Base-by-base conservation (phyloP, 2,797 vertebrate genomes). In the Poecile montanus region DNA sequence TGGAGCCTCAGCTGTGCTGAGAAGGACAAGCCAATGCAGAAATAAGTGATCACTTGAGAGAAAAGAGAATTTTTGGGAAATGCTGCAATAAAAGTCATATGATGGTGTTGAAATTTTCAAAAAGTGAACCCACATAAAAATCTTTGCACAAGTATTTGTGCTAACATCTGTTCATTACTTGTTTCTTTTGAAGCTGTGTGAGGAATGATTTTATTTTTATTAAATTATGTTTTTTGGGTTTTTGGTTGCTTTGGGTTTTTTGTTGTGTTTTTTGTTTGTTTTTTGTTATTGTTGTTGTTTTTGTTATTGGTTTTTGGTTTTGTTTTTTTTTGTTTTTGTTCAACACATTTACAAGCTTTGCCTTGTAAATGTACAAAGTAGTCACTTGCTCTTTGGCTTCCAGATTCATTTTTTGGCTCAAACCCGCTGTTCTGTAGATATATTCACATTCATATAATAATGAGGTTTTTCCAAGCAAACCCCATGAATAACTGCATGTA, bases 401-500 rank as follows among this genome's bases (percentile, higher is more conserved):
- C 27, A 23, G 45, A 25, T 58, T 74, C 5, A 4, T n/a, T 30
- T 86, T 70, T n/a, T 16, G 9, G 12, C 21, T 68, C 30, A 56
- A 44, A 26, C 4, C 2, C 7, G 27, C 34, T 82, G 4, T n/a
- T 91, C 61, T 71, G 15, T 23, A 45, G 25, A 23, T 74, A 16
- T 6, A 9, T 61, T 87, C 58, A 47, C 23, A 19, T 74, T 67
- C 40, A 32, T 12, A 6, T 25, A 78, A 68, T 25, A 48, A 60
- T 51, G 63, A 85, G 29, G 1, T n/a, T 87, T 91, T 38, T 82
- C 66, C 40, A 63, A 48, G 40, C 6, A 66, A 70, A 23, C 23
- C 9, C 10, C 0, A 0, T 65, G 14, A 21, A 14, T n/a, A 63
- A 56, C 51, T 58, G 4, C 26, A 8, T 20, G 27, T 16, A 15